Evolutionary conservation across 2,113 vertebrate genomes (phyloP).

Genomic region (Forbesichthys papilliferus): DNA sequence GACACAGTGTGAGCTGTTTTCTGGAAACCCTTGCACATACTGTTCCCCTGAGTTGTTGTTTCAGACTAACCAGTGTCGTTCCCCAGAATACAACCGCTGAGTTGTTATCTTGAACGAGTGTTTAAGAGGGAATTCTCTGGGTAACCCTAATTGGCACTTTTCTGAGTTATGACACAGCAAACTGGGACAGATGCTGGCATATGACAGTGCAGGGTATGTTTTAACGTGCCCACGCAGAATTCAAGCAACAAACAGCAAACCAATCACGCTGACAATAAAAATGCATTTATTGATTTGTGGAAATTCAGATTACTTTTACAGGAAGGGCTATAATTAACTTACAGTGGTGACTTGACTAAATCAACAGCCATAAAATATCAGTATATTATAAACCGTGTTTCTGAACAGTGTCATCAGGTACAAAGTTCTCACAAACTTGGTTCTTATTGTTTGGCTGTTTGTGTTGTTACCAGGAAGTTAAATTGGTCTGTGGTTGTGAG

Average conservation of each 20-base stretch:
- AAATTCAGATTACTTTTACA: not conserved
- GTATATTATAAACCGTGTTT: slow-evolving; percentile 8
- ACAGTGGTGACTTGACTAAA: not conserved
- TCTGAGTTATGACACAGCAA: not conserved
- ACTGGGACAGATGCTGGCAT: not conserved
- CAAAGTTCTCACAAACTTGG: slow-evolving; percentile 47
- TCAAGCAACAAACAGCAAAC: no score
- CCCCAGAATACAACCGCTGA: not conserved
- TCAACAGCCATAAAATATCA: slow-evolving; percentile 19
- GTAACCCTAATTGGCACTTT: not conserved
- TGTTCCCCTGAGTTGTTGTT: no score
- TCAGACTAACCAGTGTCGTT: not conserved
- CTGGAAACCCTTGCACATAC: not conserved
- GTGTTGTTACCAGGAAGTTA: slow-evolving; percentile 24
- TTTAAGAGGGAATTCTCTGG: not conserved
- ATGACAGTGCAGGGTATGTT: not conserved
- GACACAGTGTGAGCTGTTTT: not conserved
- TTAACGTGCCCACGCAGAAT: no score
- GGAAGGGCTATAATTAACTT: not conserved
- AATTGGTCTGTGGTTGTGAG: not conserved
- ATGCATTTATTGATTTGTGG: no score
- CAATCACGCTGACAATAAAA: no score
- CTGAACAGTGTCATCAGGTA: slow-evolving; percentile 14
- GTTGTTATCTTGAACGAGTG: not conserved
- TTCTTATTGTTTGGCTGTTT: slow-evolving; percentile 38